phyloP scores from a whole-genome alignment of 2,113 vertebrate species.

The Numida meleagris region DNA sequence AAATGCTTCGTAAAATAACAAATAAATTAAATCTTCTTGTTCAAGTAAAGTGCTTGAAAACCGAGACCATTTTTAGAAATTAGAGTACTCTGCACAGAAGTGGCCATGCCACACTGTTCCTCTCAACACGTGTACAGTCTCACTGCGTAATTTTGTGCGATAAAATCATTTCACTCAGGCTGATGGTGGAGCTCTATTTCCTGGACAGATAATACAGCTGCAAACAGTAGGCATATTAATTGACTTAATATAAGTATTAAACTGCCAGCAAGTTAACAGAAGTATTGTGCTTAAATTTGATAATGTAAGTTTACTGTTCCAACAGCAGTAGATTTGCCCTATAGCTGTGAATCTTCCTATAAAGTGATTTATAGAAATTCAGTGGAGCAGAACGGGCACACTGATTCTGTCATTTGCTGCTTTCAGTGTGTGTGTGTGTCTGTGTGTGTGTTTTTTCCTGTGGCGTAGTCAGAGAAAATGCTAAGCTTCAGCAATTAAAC shows the following conservation, averaged over 20 bases:
- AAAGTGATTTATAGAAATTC: not conserved
- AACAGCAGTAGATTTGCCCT: not conserved
- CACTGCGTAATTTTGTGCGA: constrained; percentile 21
- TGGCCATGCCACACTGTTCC: constrained; percentile 12
- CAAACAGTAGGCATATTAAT: constrained; percentile 31
- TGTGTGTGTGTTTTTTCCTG: not conserved
- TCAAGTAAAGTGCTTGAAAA: constrained; percentile 78
- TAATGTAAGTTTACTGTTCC: not conserved
- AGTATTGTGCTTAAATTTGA: constrained; percentile 1
- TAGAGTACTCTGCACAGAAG: constrained; percentile 24
- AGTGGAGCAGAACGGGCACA: not conserved
- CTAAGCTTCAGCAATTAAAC: constrained; percentile 35
- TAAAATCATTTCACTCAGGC: constrained; percentile 31
- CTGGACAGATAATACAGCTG: constrained; percentile 21
- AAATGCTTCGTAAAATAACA: constrained; percentile 89
- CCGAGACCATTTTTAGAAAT: constrained; percentile 58
- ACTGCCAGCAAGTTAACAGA: constrained; percentile 54
- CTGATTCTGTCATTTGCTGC: constrained; percentile 46
- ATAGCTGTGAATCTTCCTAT: not conserved
- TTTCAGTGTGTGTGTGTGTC: not conserved
- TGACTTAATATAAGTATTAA: constrained; percentile 63
- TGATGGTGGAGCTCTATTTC: constrained; percentile 45
- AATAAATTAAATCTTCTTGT: constrained; percentile 84
- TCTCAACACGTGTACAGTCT: constrained; percentile 43
- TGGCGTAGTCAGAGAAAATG: constrained; percentile 46